Percentiles rank a stretch among this genome's conserved stretches.
Conservation (phyloP, 30 jellyfish, hydroid and myxozoan genomes). For the Nemopilema nomurai region DNA sequence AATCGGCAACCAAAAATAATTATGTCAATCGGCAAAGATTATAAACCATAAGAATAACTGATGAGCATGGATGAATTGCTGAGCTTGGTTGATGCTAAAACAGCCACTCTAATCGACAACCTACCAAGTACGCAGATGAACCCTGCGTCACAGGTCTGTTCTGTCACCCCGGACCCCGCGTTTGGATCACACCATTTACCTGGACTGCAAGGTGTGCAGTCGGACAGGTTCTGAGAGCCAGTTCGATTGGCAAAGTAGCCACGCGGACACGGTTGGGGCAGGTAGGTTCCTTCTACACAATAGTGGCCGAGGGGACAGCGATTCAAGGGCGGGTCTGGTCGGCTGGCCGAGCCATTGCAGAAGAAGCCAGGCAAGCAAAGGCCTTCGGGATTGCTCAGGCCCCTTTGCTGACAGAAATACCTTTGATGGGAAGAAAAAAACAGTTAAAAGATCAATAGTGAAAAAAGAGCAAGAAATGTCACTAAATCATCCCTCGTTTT, state of each 20-base stretch:
- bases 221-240: constrained; percentile 59
- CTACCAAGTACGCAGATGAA: constrained; percentile 85
- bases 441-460: no score
- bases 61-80: no score
- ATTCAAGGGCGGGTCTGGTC: constrained; percentile 75
- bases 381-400: constrained; percentile 88
- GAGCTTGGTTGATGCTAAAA: no score
- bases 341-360: constrained; percentile 88
- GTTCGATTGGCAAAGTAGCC: constrained; percentile 84
- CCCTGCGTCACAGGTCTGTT: constrained; percentile 85
- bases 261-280: constrained; percentile 87
- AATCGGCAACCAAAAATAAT: no score
- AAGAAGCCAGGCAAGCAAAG: constrained; percentile 86
- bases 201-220: constrained; percentile 93
- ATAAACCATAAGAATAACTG: no score
- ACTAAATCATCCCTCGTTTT: no score
- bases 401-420: constrained; percentile 82
- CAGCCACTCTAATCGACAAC: neutral
- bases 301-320: constrained; percentile 92
- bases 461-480: no score
- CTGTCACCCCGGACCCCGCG: constrained; percentile 90
- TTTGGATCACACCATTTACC: constrained; percentile 98
- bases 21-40: no score
- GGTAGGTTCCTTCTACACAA: constrained; percentile 83
- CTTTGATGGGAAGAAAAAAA: constrained; percentile 20